Base-by-base conservation (phyloP, 2,797 vertebrate genomes). In the Pseudochirops corinnae region DNA sequence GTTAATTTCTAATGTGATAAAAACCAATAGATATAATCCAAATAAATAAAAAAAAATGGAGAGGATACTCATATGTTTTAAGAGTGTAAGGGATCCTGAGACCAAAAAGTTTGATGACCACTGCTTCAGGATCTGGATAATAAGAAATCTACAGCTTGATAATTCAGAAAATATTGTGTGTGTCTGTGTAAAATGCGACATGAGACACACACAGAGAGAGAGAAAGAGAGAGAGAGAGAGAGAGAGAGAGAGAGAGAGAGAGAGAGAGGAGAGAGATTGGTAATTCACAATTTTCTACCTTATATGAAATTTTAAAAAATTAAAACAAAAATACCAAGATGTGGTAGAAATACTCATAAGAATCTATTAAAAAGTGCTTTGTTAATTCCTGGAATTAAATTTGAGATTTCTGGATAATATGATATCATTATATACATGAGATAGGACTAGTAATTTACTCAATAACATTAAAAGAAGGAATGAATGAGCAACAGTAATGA, bases 271-370 rank as follows among this genome's bases (percentile, higher is more conserved):
- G 67, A 82, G 21, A 82, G 21, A 39, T 87, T 95, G 46, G 4
- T 62, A 39, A 94, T 93, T 53, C 90, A 24, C 90, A 96, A 96
- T 90, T 93, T 95, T 29, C 2, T 24, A 55, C 29, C 92, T 57
- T 55, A 52, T 0, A 90, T 82, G 46, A 95, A 91, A 39, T 53
- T 9, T 9, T 31, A 46, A 96, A 94, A 82, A 16, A 46, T 60
- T 46, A 60, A 62, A 33, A 12, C 2, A 93, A 13, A 74, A 60
- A 31, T 56, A 3, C 91, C 56, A 96, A 52, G 53, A 6, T 52
- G 90, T 39, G 24, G 3, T 94, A 93, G 2, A 28, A 56, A 1
- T 39, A 56, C 1, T 39, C 92, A 2, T 31, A 91, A 16, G 46
- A 29, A 95, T 90, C 28, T 96, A 94, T 33, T 21, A 87, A 87